Base-by-base conservation (phyloP, 2,888 invertebrate genomes). In the Drosophila anomelani region DNA sequence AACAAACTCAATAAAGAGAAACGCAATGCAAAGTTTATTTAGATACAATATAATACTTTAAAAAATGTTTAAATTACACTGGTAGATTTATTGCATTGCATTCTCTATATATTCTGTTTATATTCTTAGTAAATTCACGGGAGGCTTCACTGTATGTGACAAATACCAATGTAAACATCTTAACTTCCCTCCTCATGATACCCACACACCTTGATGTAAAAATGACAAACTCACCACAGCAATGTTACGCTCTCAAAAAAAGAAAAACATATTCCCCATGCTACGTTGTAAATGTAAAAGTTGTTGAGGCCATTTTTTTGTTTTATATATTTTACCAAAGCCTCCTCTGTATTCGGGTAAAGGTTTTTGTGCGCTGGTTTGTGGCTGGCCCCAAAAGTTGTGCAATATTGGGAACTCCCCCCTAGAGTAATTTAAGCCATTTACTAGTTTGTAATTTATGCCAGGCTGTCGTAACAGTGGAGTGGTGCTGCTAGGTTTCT, bases 221-320 rank as follows among this genome's bases (percentile, higher is more conserved):
- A 36, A 23, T 13, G 39, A 4, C 20, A 47, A 70, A 59, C 59
- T 47, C 69, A 70, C 69, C 69, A 73, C 34, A 12, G 41, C 53
- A 23, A 54, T 64, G 46, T 53, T 54, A 32, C 64, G 43, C 68
- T 68, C 68, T 68, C 41, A 13, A 60, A 61, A 71, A 59, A 64
- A 36, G 10, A 36, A 23, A 36, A 36, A 36, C 36, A 53, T 15
- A 36, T 53, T 73, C 73, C 66, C 73, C 73, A 73, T 66, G 73
- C 73, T 74, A 74, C 73, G 73, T 73, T 66, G 73, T 73, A 74
- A 73, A 73, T 73, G 73, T 73, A 74, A 73, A 66, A 73, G 74
- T 74, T 43, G 58, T 41, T 71, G 44, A 53, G 62, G 62, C 58
- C 57, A 56, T 58, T 63, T 60, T 51, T 66, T 51, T 66, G 32